These are phyloP conservation scores for Papilio protenor DNA, from an alignment of 2,888 invertebrate genomes.

Conservation along the genomic window DNA sequence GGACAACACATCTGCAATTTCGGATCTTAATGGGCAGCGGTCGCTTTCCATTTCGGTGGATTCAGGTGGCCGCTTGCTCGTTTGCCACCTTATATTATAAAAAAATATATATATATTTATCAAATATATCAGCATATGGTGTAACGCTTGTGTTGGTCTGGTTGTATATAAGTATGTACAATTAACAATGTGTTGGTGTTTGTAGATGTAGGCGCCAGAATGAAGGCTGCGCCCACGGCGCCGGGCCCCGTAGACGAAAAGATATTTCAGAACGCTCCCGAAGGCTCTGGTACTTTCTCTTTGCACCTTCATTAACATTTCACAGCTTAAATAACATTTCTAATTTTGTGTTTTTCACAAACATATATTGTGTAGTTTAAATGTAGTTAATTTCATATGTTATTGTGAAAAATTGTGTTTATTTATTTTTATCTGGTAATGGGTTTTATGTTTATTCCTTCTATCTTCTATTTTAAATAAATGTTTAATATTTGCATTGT, in stretches of 20 bases:
- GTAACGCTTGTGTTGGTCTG: slow-evolving; percentile 43
- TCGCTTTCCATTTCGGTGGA: no score
- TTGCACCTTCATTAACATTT: slow-evolving; percentile 50
- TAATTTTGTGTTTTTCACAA: neutral
- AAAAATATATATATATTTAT: no score
- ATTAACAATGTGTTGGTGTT: slow-evolving; percentile 78
- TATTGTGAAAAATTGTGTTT: no score
- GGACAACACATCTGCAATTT: no score
- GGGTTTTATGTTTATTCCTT: neutral
- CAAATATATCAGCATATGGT: no score
- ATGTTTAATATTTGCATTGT: neutral
- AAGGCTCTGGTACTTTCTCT: slow-evolving; percentile 86
- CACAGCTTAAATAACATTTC: neutral
- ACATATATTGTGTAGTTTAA: neutral
- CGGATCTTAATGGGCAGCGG: no score
- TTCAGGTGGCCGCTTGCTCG: no score
- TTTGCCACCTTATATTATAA: no score
- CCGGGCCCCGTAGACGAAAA: slow-evolving; percentile 86
- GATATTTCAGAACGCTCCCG: slow-evolving; percentile 87
- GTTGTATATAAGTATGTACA: slow-evolving; percentile 54
- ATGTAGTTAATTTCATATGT: neutral
- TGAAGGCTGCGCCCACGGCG: slow-evolving; percentile 81
- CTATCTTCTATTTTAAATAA: neutral
- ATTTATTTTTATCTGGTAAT: neutral
- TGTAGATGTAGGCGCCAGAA: slow-evolving; percentile 85